Base-by-base conservation (phyloP, 2,113 vertebrate species). In the Phalacrocorax brasilianus region DNA sequence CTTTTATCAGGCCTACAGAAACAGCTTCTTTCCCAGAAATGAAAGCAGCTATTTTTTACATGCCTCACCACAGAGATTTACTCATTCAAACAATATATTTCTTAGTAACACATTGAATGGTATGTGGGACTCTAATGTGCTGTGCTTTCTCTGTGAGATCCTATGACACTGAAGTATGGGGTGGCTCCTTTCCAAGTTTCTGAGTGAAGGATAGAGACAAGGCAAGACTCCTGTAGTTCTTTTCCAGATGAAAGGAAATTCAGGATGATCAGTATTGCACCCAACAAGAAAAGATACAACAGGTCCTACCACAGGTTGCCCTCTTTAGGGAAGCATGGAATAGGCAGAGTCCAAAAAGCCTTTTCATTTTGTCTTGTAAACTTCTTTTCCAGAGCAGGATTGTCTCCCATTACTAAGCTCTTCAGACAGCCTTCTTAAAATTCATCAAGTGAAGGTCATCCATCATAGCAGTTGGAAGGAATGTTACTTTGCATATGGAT, bases 401-500 rank as follows among this genome's bases (percentile, higher is more conserved):
- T 88, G 23, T 86, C 44, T 74, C n/a, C 30, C 18, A 49, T 56
- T 86, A 73, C 30, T 42, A 73, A 86, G 32, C 16, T 80, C 13
- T 93, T 91, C 47, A 84, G 35, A 38, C 1, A 93, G 22, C 26
- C n/a, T 55, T 71, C 74, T 95, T 88, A 89, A 92, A 93, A 95
- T 86, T 83, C 40, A 50, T 66, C 55, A 80, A 38, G 35, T 77
- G 63, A 84, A 89, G 38, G 44, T 65, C 47, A 75, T 92, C 44
- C 38, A 52, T 87, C 76, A 78, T 6, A 91, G 35, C 27, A 72
- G 38, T 2, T 90, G 79, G 50, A 92, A 74, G 56, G 81, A 91
- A 38, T 65, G 76, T 87, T 93, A 17, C 40, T 92, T 89, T 94
- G 70, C 53, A 65, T 74, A 89, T 91, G 70, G 84, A 94, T 75